A percentile compares a stretch with the other conserved stretches of the same genome.
These are phyloP conservation scores for Notodromas monacha DNA, from an alignment of 2,888 invertebrate species.

Conservation along the genomic window DNA sequence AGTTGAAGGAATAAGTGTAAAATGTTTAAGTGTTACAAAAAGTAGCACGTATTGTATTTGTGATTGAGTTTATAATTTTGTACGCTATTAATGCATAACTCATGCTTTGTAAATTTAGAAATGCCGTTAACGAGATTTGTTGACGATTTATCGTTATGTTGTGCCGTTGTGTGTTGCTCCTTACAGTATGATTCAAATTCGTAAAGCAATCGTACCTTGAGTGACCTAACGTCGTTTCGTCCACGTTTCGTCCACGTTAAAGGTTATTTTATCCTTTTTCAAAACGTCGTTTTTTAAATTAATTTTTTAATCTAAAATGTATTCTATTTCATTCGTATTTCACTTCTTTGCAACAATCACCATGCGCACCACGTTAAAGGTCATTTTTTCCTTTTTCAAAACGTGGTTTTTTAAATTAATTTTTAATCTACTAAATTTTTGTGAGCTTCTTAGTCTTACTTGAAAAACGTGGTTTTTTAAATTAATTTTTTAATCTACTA, in stretches of 20 bases:
- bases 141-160: constrained; percentile 4
- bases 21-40: constrained; percentile 4
- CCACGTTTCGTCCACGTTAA: constrained; percentile 4
- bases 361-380: constrained; percentile 2
- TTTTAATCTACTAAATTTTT: constrained; percentile 4
- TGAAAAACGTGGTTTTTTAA: constrained; percentile 4
- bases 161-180: constrained; percentile 4
- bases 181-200: constrained; percentile 4
- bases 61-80: constrained; percentile 4
- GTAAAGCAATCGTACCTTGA: constrained; percentile 4
- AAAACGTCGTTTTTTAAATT: constrained; percentile 4
- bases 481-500: constrained; percentile 4
- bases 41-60: constrained; percentile 4
- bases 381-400: constrained; percentile 1
- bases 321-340: constrained; percentile 4
- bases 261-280: constrained; percentile 4
- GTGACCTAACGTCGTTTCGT: constrained; percentile 4
- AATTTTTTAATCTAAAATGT: constrained; percentile 4
- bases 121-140: constrained; percentile 4
- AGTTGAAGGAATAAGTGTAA: constrained; percentile 4
- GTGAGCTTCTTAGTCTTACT: constrained; percentile 1
- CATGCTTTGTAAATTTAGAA: constrained; percentile 4
- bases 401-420: constrained; percentile 4
- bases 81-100: constrained; percentile 4
- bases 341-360: constrained; percentile 1